Base-by-base conservation (phyloP, 2,888 invertebrate genomes). In the Diploptera punctata region DNA sequence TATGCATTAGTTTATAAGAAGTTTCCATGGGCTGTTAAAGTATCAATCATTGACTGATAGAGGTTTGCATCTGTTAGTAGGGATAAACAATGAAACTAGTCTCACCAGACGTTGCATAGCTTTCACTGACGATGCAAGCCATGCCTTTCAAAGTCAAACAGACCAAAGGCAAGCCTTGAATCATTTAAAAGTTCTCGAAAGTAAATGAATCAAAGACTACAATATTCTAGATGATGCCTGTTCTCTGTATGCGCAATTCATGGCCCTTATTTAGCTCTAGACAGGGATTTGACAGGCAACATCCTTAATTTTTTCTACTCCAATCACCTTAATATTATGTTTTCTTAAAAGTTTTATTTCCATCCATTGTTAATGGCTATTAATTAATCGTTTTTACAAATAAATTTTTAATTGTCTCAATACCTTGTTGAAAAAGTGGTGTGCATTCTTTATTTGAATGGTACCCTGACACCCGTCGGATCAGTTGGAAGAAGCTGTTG, bases 1-100 rank as follows among this genome's bases (percentile, higher is more conserved):
- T 78, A 79, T 79, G 79, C 78, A 79, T 77, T 79, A 79, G 79
- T 77, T 77, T 77, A 75, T 78, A 77, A 77, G 73, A 76, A 75
- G 72, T 77, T 77, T 77, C 73, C 76, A 77, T 77, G 78, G 78
- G 78, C 77, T 79, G 78, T 79, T 78, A 74, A 73, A 76, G 69
- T 67, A 72, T 75, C 73, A 74, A 61, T 76, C 69, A 76, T 74
- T 73, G 75, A 76, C 76, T 76, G 76, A 76, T 73, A 71, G 73
- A 75, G 71, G 70, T 73, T 75, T 75, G 74, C 75, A 76, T 76
- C 74, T 76, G 76, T 73, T 71, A 38, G 73, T 74, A 74, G 70
- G 68, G 68, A 69, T 49, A 69, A 67, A 62, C n/a, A 68, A 62
- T 10, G 61, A 67, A 70, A 67, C 49, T 71, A 75, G 72, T 72